A percentile compares a stretch with the other conserved stretches of the same genome.
These are phyloP conservation scores for Pyxicephalus adspersus DNA, from an alignment of 2,113 vertebrate species.

Conservation along the genomic window DNA sequence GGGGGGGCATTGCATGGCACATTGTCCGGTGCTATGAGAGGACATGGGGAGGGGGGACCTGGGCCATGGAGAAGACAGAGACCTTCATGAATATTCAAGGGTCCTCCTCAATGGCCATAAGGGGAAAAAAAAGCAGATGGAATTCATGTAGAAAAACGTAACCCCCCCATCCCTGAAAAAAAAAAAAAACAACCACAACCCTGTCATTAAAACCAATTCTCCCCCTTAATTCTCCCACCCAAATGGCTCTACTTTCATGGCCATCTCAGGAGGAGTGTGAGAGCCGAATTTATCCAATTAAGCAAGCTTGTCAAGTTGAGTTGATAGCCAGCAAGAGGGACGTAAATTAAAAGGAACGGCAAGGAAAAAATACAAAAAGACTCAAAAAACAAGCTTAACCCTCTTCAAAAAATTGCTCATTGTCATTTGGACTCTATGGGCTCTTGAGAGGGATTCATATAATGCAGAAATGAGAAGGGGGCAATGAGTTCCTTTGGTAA, in stretches of 20 bases:
- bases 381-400: background rate
- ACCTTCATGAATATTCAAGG: constrained; percentile 90
- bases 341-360: constrained; percentile 68
- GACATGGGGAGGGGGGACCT: constrained; percentile 57
- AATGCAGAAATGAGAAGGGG: too few species aligned
- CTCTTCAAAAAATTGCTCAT: background rate
- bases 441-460: constrained; percentile 12
- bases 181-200: constrained; percentile 61
- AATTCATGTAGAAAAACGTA: constrained; percentile 79
- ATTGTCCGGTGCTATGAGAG: constrained; percentile 71
- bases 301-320: constrained; percentile 97
- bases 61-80: constrained; percentile 46
- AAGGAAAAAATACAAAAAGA: constrained; percentile 61
- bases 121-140: constrained; percentile 84
- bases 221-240: constrained; percentile 69
- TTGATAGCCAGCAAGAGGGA: constrained; percentile 62
- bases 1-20: constrained; percentile 65
- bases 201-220: constrained; percentile 72
- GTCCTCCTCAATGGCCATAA: constrained; percentile 71
- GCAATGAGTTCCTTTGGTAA: too few species aligned
- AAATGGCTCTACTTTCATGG: constrained; percentile 61
- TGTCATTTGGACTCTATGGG: constrained; percentile 3
- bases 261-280: constrained; percentile 79
- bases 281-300: constrained; percentile 91
- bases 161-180: constrained; percentile 77